Conservation (phyloP, 2,113 vertebrate species). For the Actenoides hombroni region DNA sequence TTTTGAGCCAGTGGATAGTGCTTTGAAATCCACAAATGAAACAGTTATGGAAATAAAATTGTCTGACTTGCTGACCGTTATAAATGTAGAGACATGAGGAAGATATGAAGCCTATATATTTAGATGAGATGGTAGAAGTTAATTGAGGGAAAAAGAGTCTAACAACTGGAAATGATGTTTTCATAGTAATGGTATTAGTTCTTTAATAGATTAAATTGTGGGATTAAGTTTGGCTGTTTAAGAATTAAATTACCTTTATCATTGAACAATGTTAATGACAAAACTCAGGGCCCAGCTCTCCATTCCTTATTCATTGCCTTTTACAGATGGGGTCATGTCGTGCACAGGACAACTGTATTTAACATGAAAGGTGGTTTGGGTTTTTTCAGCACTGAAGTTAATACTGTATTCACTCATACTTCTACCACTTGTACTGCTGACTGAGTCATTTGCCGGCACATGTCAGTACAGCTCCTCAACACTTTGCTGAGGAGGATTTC, state of each 20-base stretch:
- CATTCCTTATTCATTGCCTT: background rate
- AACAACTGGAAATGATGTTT: background rate
- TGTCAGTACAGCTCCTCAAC: background rate
- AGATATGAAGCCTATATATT: background rate
- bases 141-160: background rate
- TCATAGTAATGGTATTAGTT: background rate
- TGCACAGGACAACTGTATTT: background rate
- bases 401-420: background rate
- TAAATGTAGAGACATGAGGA: background rate
- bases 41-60: background rate
- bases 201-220: background rate
- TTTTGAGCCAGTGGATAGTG: background rate
- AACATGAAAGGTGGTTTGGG: background rate
- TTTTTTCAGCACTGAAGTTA: background rate
- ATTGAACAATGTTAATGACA: background rate
- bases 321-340: background rate
- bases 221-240: background rate
- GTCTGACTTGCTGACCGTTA: background rate
- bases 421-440: background rate
- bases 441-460: background rate
- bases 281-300: background rate
- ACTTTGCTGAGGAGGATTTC: background rate
- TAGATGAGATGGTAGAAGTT: background rate
- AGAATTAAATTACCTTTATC: background rate
- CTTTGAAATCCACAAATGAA: background rate